These are phyloP conservation scores for Lasioglossum oenotherae DNA, from an alignment of 2,888 invertebrate species.

Conservation along the genomic window DNA sequence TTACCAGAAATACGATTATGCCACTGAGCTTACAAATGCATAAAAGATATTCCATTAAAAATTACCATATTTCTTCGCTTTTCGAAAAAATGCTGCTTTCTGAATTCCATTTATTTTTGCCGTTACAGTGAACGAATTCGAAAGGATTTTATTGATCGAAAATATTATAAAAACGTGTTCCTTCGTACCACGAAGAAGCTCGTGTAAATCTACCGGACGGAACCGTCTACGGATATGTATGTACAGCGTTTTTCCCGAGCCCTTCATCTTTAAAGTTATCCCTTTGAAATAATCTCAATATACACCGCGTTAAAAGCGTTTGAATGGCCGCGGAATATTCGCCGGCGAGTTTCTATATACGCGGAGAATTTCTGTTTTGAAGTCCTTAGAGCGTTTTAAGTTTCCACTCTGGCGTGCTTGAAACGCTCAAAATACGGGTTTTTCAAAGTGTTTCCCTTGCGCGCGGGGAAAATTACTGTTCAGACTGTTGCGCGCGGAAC, in stretches of 20 bases:
- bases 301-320: neutral
- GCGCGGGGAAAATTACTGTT: neutral
- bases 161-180: neutral
- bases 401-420: neutral
- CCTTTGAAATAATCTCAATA: slow-evolving; percentile 14
- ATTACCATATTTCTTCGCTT: neutral
- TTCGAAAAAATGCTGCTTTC: too few species aligned
- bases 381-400: neutral
- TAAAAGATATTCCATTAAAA: neutral
- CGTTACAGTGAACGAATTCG: neutral
- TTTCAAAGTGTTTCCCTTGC: neutral
- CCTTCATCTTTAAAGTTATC: slow-evolving; percentile 1
- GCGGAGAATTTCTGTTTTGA: slow-evolving; percentile 1
- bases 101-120: too few species aligned
- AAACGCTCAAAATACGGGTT: neutral
- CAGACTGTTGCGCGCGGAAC: neutral
- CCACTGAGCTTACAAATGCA: neutral
- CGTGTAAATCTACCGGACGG: too few species aligned
- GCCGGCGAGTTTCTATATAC: neutral
- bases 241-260: neutral
- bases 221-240: too few species aligned
- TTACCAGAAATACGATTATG: slow-evolving; percentile 5
- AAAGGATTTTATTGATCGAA: neutral
- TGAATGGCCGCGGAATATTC: neutral
- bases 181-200: too few species aligned